Evolutionary conservation across 2,113 vertebrate species (phyloP).

Genomic region (Mus spicilegus): DNA sequence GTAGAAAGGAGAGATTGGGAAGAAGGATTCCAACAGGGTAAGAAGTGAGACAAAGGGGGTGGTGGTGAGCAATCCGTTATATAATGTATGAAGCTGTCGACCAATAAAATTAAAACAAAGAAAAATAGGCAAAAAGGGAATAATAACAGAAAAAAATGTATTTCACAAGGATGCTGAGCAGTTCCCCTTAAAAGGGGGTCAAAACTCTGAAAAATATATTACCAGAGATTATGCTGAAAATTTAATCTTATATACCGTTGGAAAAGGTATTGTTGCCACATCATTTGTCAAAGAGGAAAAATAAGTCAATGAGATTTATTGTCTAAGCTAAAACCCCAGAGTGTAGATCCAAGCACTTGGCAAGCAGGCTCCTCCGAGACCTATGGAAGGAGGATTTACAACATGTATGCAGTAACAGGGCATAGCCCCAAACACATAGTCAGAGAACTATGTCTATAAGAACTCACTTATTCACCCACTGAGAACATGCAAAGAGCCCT

Average conservation of each 20-base stretch:
- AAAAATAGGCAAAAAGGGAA: not conserved
- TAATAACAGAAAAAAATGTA: not conserved
- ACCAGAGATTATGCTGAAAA: not conserved
- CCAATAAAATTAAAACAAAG: not conserved
- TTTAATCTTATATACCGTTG: not conserved
- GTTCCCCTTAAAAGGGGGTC: not conserved
- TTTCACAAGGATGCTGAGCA: not conserved
- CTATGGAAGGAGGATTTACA: not conserved
- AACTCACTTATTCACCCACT: too few species aligned
- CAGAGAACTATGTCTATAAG: not conserved
- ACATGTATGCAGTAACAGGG: not conserved
- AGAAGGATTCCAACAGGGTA: not conserved
- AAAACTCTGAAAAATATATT: not conserved
- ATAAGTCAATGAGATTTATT: not conserved
- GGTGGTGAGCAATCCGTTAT: not conserved
- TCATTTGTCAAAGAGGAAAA: not conserved
- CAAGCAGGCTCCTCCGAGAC: not conserved
- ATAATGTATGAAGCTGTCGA: not conserved
- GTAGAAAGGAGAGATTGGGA: too few species aligned
- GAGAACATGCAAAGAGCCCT: rapidly evolving
- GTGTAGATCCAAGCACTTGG: not conserved
- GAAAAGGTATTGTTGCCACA: not conserved
- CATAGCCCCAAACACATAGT: not conserved
- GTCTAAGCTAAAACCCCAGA: not conserved
- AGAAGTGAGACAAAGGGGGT: too few species aligned